Evolutionary conservation across 1,140 invertebrate species (phyloP).

Genomic region (Meloidogyne exigua): DNA sequence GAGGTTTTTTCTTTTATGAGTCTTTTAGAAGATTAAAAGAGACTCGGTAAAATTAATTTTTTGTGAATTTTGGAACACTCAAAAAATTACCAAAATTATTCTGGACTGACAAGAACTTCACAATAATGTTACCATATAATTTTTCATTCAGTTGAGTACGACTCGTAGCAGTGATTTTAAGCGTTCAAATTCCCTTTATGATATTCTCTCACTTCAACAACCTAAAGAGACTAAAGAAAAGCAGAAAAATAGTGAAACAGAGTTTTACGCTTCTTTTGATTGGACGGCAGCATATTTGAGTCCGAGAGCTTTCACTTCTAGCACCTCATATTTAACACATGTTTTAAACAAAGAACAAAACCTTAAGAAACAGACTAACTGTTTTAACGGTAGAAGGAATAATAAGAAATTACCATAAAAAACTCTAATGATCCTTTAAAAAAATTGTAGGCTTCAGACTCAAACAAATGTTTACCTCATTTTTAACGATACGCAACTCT

Average conservation of each 20-base stretch:
- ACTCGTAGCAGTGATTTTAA: background rate
- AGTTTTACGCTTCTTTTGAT: conserved; percentile 16
- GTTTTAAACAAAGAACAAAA: background rate
- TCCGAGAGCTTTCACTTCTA: background rate
- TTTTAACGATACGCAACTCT: too few relatives aligned
- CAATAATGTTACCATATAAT: too few relatives aligned
- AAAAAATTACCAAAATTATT: too few relatives aligned
- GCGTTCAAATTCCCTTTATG: conserved; percentile 24
- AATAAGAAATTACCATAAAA: too few relatives aligned
- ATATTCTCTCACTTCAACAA: conserved; percentile 6
- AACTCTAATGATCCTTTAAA: too few relatives aligned
- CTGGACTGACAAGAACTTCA: too few relatives aligned
- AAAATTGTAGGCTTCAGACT: too few relatives aligned
- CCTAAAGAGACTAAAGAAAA: background rate
- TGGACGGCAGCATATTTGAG: background rate
- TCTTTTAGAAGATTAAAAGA: too few relatives aligned
- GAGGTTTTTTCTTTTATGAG: background rate
- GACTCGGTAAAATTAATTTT: too few relatives aligned
- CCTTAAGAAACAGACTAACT: background rate
- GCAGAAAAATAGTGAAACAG: background rate
- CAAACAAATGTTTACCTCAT: too few relatives aligned
- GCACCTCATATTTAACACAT: background rate
- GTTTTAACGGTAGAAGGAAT: background rate
- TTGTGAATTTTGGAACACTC: too few relatives aligned
- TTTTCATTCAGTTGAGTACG: background rate